A percentile compares a stretch with the other conserved stretches of the same genome.
Evolutionary conservation across 2,113 vertebrate species (phyloP).

Genomic region (Carettochelys insculpta): DNA sequence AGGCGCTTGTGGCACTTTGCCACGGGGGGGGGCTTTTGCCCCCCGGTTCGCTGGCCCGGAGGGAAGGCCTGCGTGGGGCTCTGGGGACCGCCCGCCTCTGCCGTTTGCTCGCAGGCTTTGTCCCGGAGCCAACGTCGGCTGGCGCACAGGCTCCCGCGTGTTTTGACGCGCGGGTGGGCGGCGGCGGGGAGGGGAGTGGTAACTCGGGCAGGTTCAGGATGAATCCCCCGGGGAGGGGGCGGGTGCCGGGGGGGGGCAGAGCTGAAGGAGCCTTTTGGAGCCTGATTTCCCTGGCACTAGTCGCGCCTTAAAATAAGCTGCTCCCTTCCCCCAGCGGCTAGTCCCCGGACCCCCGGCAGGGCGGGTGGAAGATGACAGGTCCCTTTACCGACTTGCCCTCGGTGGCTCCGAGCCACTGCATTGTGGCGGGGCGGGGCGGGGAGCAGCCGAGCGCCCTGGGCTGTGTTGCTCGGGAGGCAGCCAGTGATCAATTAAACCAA

Average conservation of each 20-base stretch:
- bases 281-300: neutral
- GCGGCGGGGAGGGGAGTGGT: conserved; percentile 52
- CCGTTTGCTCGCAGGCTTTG: conserved; percentile 2
- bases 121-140: conserved; percentile 19
- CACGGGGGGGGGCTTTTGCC: neutral
- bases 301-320: neutral
- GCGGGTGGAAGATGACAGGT: neutral
- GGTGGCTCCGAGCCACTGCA: neutral
- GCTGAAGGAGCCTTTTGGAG: conserved; percentile 14
- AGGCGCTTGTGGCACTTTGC: neutral
- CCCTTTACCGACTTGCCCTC: rapidly evolving
- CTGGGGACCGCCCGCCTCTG: neutral
- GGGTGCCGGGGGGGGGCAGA: neutral
- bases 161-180: conserved; percentile 31
- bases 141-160: neutral
- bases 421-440: neutral
- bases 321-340: neutral
- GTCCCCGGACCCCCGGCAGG: too few species aligned
- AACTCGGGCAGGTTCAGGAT: conserved; percentile 22
- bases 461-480: neutral
- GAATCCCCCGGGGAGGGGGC: conserved; percentile 24
- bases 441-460: neutral
- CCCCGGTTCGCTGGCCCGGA: neutral
- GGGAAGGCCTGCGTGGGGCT: neutral
- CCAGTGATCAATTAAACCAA: conserved; percentile 10